phyloP scores from a whole-genome alignment of 1,140 invertebrate species.

The Leptopilina boulardi region DNA sequence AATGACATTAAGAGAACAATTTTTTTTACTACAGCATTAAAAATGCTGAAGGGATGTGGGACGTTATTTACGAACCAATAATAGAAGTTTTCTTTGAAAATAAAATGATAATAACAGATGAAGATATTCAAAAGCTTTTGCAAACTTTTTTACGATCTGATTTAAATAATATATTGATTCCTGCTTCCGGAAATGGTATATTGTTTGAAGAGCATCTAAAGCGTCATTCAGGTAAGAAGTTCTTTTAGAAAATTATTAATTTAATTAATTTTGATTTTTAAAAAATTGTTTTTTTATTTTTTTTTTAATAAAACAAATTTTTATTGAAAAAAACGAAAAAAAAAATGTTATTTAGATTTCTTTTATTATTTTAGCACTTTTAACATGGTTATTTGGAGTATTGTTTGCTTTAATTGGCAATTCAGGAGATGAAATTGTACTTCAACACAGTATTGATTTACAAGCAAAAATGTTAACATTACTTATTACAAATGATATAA shows the following conservation, averaged over 20 bases:
- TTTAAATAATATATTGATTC: constrained; percentile 64
- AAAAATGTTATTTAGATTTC: not conserved
- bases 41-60: constrained; percentile 60
- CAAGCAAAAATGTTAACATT: constrained; percentile 68
- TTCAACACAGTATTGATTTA: constrained; percentile 61
- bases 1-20: no score
- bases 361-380: constrained; percentile 61
- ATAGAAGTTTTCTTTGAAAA: constrained; percentile 62
- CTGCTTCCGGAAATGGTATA: constrained; percentile 49
- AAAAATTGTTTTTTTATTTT: not conserved
- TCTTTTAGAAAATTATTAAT: constrained; percentile 35
- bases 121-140: constrained; percentile 57
- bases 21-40: constrained; percentile 38
- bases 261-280: not conserved
- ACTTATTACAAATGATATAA: constrained; percentile 60
- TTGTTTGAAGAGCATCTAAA: constrained; percentile 49
- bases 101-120: constrained; percentile 54
- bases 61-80: constrained; percentile 62
- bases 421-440: constrained; percentile 54
- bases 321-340: not conserved
- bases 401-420: constrained; percentile 65
- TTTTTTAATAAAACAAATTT: not conserved
- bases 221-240: constrained; percentile 60
- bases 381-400: constrained; percentile 70
- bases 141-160: constrained; percentile 62